A percentile compares a stretch with the other conserved stretches of the same genome.
Evolutionary conservation across 2,113 vertebrate genomes (phyloP).

Genomic region (Hemichromis elongatus): DNA sequence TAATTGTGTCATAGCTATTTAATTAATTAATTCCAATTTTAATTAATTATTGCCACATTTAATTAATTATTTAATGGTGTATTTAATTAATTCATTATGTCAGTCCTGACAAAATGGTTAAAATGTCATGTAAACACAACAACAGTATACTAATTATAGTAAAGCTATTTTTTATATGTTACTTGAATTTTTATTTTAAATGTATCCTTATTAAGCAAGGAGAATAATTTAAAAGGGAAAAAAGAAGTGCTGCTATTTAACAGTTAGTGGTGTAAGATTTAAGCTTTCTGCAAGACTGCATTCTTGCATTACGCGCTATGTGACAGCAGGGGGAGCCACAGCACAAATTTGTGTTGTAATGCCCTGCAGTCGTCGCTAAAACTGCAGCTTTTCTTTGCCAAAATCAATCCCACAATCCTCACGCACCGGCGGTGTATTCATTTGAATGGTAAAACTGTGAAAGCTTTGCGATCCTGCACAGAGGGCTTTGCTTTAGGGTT

Average conservation of each 20-base stretch:
- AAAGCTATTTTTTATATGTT: not conserved
- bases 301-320: not conserved
- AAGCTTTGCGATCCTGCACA: not conserved
- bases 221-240: not conserved
- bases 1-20: no score
- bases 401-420: slow-evolving; percentile 70
- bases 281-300: not conserved
- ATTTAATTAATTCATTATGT: no score
- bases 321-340: not conserved
- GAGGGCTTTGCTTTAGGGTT: not conserved
- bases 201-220: not conserved
- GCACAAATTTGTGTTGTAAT: rapidly evolving
- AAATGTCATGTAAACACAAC: not conserved
- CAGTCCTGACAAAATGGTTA: no score
- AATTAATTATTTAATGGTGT: no score
- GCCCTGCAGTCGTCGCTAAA: slow-evolving; percentile 57
- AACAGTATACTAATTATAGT: not conserved
- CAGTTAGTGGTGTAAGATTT: not conserved
- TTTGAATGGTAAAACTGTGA: slow-evolving; percentile 66
- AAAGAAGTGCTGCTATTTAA: not conserved
- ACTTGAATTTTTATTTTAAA: not conserved
- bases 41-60: not conserved
- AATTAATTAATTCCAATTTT: no score
- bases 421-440: slow-evolving; percentile 58
- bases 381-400: not conserved